A percentile compares a stretch with the other conserved stretches of the same genome.
Conservation (phyloP, 2,113 vertebrate species). For the Willisornis vidua region DNA sequence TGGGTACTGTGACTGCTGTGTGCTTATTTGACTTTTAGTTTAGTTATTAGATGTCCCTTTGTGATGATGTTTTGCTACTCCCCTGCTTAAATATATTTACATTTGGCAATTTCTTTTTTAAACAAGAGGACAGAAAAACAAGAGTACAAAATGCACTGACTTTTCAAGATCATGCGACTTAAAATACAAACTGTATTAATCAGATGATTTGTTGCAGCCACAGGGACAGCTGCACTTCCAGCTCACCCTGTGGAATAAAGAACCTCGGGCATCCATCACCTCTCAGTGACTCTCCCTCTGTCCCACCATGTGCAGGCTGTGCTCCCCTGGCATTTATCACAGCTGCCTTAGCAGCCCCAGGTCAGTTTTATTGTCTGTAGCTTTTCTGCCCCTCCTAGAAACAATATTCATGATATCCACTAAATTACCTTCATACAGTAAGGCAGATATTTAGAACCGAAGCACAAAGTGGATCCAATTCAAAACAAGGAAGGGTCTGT, state of each 20-base stretch:
- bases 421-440: neutral
- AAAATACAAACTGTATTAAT: neutral
- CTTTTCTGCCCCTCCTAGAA: neutral
- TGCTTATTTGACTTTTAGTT: neutral
- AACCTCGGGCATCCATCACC: neutral
- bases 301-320: neutral
- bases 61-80: neutral
- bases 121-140: neutral
- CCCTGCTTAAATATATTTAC: neutral
- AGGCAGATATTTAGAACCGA: neutral
- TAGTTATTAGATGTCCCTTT: neutral
- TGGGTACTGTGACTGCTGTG: neutral
- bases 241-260: neutral
- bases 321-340: neutral
- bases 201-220: neutral
- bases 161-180: neutral
- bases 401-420: neutral
- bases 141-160: neutral
- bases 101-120: neutral
- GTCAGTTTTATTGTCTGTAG: neutral
- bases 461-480: neutral
- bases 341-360: neutral
- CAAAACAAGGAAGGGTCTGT: neutral
- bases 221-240: neutral
- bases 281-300: neutral